These are phyloP conservation scores for Pachydiplax longipennis DNA, from an alignment of 2,888 invertebrate species.

Conservation along the genomic window DNA sequence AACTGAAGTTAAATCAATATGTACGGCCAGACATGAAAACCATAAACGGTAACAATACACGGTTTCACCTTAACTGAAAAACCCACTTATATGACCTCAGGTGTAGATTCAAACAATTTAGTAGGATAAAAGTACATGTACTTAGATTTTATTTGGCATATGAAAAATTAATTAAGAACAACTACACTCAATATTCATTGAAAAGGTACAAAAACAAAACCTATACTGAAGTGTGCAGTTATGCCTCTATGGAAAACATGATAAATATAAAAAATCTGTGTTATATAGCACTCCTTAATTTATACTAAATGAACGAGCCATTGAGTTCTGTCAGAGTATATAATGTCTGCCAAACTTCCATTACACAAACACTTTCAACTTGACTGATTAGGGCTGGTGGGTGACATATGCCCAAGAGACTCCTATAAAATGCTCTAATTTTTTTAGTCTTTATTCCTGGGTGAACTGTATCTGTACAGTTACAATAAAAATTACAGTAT, in stretches of 20 bases:
- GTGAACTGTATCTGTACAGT: slow-evolving; percentile 27
- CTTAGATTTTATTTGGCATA: slow-evolving; percentile 44
- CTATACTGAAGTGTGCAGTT: slow-evolving; percentile 36
- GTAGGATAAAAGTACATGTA: slow-evolving; percentile 36
- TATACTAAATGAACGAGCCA: slow-evolving; percentile 37
- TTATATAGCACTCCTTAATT: slow-evolving; percentile 40
- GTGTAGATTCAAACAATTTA: slow-evolving; percentile 27
- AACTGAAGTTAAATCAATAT: background rate
- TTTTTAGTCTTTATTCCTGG: slow-evolving; percentile 30
- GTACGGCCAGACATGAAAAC: background rate
- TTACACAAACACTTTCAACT: slow-evolving; percentile 25
- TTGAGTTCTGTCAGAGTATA: slow-evolving; percentile 16
- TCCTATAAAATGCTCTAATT: slow-evolving; percentile 36
- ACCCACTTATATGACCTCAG: background rate
- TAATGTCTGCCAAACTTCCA: background rate
- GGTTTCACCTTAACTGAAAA: background rate
- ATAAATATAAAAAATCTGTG: slow-evolving; percentile 38
- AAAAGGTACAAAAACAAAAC: slow-evolving; percentile 41
- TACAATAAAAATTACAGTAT: slow-evolving; percentile 42
- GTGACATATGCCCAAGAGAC: slow-evolving; percentile 25
- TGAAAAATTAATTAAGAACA: slow-evolving; percentile 35
- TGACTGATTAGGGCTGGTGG: slow-evolving; percentile 22
- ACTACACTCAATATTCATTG: slow-evolving; percentile 39
- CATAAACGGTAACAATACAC: background rate
- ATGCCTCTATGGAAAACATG: slow-evolving; percentile 37